Base-by-base conservation (phyloP, 2,888 invertebrate genomes). In the Callyntrura sp. region DNA sequence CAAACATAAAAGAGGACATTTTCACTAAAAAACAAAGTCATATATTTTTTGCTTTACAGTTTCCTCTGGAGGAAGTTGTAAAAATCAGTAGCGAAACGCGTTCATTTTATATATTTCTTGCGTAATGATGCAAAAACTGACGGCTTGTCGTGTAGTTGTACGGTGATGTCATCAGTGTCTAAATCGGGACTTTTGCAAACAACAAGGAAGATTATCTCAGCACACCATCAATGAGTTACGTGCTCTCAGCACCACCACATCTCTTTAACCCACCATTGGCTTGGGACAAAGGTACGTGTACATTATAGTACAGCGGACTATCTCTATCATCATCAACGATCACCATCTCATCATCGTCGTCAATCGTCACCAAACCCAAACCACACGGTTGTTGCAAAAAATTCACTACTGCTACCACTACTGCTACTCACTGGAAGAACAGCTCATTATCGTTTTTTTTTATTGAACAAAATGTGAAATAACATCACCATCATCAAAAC, bases 401-500 rank as follows among this genome's bases (percentile, higher is more conserved):
- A 45, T 14, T 12, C 62, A n/a, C 62, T 81, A 76, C 35, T 60
- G 14, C 62, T 81, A 76, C n/a, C n/a, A n/a, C n/a, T n/a, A n/a
- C n/a, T n/a, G n/a, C n/a, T n/a, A n/a, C n/a, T n/a, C n/a, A n/a
- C 62, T 81, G 45, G 81, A 62, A 62, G 81, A 62, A 81, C 60
- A 81, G 62, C 81, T 81, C 81, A 81, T 81, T 81, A 81, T 81
- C 81, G 43, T 62, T 17, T 70, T 43, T 70, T 70, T 43, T 70
- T 70, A 23, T 62, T 45, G 45, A 28, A 43, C 25, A 28, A 78
- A 73, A 73, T 73, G 70, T 73, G 78, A 55, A 78, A 35, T 51
- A 51, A 9, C 23, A 48, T 81, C 35, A 62, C 60, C 62, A 62
- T 43, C 81, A 35, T 62, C 45, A 35, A 35, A n/a, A n/a, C n/a